Percentiles rank a stretch among this genome's conserved stretches.
phyloP scores from a whole-genome alignment of 2,888 invertebrate species.

The Pollenia labialis region DNA sequence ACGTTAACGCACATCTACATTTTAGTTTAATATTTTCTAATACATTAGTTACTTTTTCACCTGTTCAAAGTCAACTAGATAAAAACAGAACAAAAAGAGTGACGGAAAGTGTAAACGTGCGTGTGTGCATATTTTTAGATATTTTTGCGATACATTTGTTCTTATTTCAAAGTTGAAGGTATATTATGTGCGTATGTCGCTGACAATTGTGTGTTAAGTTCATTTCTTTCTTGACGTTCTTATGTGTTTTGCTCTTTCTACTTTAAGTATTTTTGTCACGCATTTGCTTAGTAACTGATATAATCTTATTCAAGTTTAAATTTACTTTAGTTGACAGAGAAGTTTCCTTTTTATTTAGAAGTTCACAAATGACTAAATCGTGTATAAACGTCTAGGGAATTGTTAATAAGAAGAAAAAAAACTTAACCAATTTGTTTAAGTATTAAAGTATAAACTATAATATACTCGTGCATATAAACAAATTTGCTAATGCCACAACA shows the following conservation, averaged over 20 bases:
- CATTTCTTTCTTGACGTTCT: neutral
- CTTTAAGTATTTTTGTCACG: conserved; percentile 66
- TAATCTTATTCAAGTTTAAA: conserved; percentile 64
- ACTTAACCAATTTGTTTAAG: conserved; percentile 42
- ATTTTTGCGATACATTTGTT: neutral
- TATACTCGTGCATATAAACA: neutral
- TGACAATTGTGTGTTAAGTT: conserved; percentile 5
- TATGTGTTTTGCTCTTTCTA: neutral
- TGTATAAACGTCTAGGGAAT: conserved; percentile 50
- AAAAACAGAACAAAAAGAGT: neutral
- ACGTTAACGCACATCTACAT: neutral
- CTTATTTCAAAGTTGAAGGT: neutral
- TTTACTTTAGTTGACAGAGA: conserved; percentile 59
- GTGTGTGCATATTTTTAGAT: neutral
- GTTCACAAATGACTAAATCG: conserved; percentile 63
- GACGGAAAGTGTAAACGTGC: too few species aligned
- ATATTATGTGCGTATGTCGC: conserved; percentile 17
- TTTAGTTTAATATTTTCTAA: conserved; percentile 60
- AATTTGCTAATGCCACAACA: neutral
- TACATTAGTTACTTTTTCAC: conserved; percentile 63
- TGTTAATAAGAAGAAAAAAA: conserved; percentile 24
- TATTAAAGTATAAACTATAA: conserved; percentile 16
- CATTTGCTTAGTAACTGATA: conserved; percentile 65
- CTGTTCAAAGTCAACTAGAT: conserved; percentile 44
- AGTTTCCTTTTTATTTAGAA: conserved; percentile 50